These are phyloP conservation scores for Procapra przewalskii DNA, from an alignment of 2,113 vertebrate genomes.

Conservation along the genomic window DNA sequence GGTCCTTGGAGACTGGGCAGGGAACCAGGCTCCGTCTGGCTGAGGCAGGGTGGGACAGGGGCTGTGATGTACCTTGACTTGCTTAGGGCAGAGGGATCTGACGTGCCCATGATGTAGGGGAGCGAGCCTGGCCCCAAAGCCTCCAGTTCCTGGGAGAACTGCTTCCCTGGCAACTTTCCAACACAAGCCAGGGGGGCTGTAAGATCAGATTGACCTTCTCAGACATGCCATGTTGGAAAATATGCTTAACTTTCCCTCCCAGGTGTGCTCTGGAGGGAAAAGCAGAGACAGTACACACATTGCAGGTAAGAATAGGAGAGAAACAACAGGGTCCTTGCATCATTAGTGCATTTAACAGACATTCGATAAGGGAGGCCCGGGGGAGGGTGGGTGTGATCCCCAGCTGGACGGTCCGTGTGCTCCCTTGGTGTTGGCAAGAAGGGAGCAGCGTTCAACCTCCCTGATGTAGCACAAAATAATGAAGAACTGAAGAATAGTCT, in stretches of 20 bases:
- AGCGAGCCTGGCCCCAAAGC: rapidly evolving
- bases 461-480: rapidly evolving
- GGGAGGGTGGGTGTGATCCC: rapidly evolving
- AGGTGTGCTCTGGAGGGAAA: not conserved
- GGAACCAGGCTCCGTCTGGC: too few relatives aligned
- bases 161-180: not conserved
- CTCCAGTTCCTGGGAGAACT: not conserved
- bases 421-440: rapidly evolving
- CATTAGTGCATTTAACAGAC: rapidly evolving
- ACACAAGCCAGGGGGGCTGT: rapidly evolving
- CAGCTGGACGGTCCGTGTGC: rapidly evolving
- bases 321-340: not conserved
- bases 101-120: rapidly evolving
- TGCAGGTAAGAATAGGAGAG: rapidly evolving
- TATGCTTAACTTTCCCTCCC: rapidly evolving
- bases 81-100: not conserved
- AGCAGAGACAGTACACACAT: not conserved
- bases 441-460: not conserved
- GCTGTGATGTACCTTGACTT: not conserved
- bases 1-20: too few relatives aligned
- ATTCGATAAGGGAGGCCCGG: rapidly evolving
- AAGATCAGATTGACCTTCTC: not conserved
- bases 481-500: not conserved
- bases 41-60: not conserved
- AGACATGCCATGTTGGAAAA: not conserved